Percentiles rank a stretch among this genome's conserved stretches.
Conservation (phyloP, 2,888 invertebrate genomes). For the Erebia epiphron region DNA sequence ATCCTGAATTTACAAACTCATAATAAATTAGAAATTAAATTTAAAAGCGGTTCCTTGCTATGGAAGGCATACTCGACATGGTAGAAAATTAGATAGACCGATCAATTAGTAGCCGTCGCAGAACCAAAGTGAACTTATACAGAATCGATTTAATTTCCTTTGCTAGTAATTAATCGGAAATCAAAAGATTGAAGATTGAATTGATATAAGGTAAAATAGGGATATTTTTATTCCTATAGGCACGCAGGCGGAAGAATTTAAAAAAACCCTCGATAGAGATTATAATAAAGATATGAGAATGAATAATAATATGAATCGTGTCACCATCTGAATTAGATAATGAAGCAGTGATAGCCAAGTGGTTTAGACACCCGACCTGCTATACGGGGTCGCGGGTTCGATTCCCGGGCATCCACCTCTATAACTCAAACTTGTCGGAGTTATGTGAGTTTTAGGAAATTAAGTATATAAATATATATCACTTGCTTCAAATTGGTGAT, state of each 20-base stretch:
- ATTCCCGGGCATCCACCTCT: too few species aligned
- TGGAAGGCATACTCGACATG: background rate
- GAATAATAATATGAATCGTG: background rate
- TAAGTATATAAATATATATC: too few species aligned
- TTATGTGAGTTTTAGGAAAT: too few species aligned
- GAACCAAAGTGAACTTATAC: background rate
- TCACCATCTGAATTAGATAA: background rate
- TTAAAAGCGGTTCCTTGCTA: background rate
- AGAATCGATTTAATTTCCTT: conserved; percentile 11
- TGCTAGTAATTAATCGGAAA: conserved; percentile 10
- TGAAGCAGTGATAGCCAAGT: too few species aligned
- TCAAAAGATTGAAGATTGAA: conserved; percentile 4
- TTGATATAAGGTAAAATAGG: background rate
- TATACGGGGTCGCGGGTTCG: too few species aligned
- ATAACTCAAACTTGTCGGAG: too few species aligned
- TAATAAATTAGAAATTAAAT: too few species aligned
- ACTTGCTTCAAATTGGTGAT: too few species aligned
- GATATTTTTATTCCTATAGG: too few species aligned
- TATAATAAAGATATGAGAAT: too few species aligned
- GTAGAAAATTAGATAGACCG: conserved; percentile 5
- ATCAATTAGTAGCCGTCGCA: conserved; percentile 1
- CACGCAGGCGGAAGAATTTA: background rate
- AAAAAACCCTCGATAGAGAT: background rate
- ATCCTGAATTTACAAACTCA: too few species aligned
- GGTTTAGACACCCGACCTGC: too few species aligned